phyloP scores from a whole-genome alignment of 2,113 vertebrate species.

The Psettodes erumei region DNA sequence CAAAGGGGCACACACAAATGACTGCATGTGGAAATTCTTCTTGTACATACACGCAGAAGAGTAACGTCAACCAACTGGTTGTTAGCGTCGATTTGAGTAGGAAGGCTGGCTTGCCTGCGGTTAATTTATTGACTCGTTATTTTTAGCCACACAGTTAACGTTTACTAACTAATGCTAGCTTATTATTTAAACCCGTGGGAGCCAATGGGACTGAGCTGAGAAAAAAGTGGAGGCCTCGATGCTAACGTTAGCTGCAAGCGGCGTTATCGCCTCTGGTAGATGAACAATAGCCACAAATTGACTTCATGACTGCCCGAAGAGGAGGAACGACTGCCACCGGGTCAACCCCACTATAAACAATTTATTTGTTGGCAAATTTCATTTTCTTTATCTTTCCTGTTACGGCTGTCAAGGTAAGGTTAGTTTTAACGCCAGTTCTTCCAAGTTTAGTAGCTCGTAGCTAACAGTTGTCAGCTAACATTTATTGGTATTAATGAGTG shows the following conservation, averaged over 20 bases:
- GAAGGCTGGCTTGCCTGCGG: conserved; percentile 28
- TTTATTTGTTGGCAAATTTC: not conserved
- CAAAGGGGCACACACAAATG: not conserved
- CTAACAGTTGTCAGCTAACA: conserved; percentile 22
- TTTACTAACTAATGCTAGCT: conserved; percentile 55
- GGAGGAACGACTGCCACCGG: not conserved
- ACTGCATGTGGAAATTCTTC: not conserved
- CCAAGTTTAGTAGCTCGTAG: conserved; percentile 48
- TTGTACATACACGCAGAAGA: not conserved
- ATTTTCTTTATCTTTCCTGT: not conserved
- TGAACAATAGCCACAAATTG: conserved; percentile 64
- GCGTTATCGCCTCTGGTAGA: conserved; percentile 62
- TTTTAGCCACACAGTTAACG: conserved; percentile 22
- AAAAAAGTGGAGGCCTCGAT: conserved; percentile 77
- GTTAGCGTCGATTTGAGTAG: not conserved
- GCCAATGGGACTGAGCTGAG: conserved; percentile 62
- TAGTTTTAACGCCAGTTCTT: conserved; percentile 38
- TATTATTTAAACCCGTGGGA: conserved; percentile 46
- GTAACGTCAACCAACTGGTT: not conserved
- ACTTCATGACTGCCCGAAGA: conserved; percentile 6
- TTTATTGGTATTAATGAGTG: not conserved
- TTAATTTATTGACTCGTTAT: conserved; percentile 21
- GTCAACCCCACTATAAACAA: not conserved
- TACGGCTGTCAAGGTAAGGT: conserved; percentile 28
- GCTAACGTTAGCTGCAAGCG: conserved; percentile 71